Conservation (phyloP, 2,797 vertebrate species). For the Dendrocincla fuliginosa region DNA sequence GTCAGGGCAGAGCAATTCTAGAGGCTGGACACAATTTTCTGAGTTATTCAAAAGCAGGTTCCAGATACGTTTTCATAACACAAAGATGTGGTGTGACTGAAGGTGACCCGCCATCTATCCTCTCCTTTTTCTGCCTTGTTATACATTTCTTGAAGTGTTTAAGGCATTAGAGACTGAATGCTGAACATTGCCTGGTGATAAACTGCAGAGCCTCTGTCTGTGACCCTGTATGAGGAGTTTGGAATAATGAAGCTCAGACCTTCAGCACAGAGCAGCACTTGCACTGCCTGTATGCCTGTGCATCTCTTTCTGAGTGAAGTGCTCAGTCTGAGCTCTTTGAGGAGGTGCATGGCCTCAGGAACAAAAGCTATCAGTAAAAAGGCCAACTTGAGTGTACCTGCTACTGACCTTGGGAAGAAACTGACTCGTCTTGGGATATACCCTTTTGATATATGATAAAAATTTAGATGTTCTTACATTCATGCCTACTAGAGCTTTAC, state of each 20-base stretch:
- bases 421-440: not conserved
- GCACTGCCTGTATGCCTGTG: accelerated
- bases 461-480: not conserved
- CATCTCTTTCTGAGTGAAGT: not conserved
- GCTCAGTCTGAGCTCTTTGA: not conserved
- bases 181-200: not conserved
- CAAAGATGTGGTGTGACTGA: not conserved
- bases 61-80: not conserved
- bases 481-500: not conserved
- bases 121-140: not conserved
- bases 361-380: not conserved
- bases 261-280: not conserved
- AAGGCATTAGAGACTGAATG: not conserved
- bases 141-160: not conserved
- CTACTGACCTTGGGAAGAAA: not conserved
- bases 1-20: not conserved
- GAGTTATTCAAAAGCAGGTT: not conserved
- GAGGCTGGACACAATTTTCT: not conserved
- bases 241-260: not conserved
- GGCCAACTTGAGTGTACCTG: not conserved
- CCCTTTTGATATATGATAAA: not conserved
- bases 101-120: not conserved
- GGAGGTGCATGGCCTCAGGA: not conserved
- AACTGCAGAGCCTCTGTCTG: not conserved
- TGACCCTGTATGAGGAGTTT: not conserved